Conservation (phyloP, 2,113 vertebrate genomes). For the Tauraco erythrolophus region DNA sequence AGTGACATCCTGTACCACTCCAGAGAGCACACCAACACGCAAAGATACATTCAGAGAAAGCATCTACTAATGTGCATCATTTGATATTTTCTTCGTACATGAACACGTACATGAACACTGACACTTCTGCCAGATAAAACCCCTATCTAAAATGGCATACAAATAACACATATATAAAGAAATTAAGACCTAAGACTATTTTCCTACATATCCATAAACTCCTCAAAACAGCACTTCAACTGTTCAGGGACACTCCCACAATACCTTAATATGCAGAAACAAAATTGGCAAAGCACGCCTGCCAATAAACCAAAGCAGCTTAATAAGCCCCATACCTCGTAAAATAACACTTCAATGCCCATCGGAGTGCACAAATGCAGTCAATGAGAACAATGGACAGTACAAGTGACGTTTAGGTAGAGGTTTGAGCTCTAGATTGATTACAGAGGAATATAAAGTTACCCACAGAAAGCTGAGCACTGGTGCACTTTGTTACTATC, state of each 20-base stretch:
- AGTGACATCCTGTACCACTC: background rate
- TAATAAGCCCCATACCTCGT: background rate
- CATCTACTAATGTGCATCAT: no score
- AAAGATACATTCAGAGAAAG: background rate
- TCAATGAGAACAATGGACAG: accelerated
- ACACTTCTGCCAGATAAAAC: background rate
- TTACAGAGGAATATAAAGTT: background rate
- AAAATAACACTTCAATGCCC: background rate
- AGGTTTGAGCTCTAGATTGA: background rate
- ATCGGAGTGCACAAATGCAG: accelerated
- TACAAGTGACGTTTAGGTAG: background rate
- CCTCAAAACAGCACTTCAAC: background rate
- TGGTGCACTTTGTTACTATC: no score
- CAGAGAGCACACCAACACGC: background rate
- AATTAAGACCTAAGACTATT: background rate
- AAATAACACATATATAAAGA: background rate
- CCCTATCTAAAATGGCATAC: background rate
- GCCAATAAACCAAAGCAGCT: background rate
- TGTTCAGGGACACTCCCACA: background rate
- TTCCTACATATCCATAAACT: background rate
- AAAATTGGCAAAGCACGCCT: background rate
- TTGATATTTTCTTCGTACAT: background rate
- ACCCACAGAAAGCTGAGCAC: background rate
- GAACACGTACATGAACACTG: background rate
- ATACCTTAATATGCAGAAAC: background rate